These are phyloP conservation scores for Eretmochelys imbricata DNA, from an alignment of 2,113 vertebrate species.

Conservation along the genomic window DNA sequence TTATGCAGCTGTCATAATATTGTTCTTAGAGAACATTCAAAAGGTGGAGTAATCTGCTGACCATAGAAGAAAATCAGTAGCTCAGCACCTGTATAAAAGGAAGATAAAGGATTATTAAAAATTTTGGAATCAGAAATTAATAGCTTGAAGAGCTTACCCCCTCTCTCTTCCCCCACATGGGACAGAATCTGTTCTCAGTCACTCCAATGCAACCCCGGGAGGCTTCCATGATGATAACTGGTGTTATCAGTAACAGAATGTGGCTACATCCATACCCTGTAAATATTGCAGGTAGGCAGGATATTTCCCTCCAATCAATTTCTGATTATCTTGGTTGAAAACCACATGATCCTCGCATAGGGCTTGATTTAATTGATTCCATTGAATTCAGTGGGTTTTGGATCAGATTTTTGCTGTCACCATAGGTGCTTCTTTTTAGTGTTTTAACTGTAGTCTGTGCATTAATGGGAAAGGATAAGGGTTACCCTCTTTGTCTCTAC, in stretches of 20 bases:
- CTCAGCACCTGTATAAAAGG: not conserved
- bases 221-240: not conserved
- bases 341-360: not conserved
- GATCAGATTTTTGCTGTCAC: not conserved
- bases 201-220: not conserved
- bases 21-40: not conserved
- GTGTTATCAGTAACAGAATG: not conserved
- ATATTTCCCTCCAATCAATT: not conserved
- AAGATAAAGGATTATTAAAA: not conserved
- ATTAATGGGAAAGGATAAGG: not conserved
- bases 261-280: not conserved
- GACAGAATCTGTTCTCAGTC: not conserved
- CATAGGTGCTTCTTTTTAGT: not conserved
- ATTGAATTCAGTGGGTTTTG: not conserved
- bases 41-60: not conserved
- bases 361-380: not conserved
- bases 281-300: not conserved
- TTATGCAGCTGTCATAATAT: not conserved
- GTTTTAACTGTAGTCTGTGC: not conserved
- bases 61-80: not conserved
- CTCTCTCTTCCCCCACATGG: too few species aligned
- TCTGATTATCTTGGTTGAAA: slow-evolving; percentile 2
- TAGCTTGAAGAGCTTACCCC: not conserved
- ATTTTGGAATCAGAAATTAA: not conserved
- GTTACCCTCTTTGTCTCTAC: not conserved